Evolutionary conservation across 2,113 vertebrate genomes (phyloP), one percentile per base, ranked within the genome.

Genomic region (Oostethus manadensis): DNA sequence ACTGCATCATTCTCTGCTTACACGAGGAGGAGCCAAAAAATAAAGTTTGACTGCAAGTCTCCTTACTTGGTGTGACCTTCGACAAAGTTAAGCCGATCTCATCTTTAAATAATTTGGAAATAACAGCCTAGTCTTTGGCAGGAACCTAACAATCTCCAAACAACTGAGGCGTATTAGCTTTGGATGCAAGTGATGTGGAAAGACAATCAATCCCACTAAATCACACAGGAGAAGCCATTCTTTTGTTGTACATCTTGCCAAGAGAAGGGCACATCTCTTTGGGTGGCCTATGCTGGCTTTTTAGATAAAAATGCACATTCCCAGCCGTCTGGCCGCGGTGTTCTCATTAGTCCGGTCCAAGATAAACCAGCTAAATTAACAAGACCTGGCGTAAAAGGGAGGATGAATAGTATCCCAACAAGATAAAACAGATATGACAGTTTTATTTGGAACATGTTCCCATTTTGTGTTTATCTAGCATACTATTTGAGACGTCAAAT

Each of bases 171-270:
- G 56, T 80, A 76, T 86, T 89, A 85, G 83, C 77, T 89, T 86
- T 82, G 81, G 73, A 76, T 73, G 66, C 78, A 70, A 80, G 82
- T 87, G 88, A 88, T 86, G 84, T 80, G 88, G 88, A 90, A 88
- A 78, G 74, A 89, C 87, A 88, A 89, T 62, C 64, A 46, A 80
- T 73, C 56, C 56, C 68, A 62, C 73, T 86, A 79, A 88, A 89
- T 89, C 88, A 83, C 82, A 81, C 77, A 51, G 71, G 61, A 70
- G 64, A 58, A 78, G 58, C 21, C 47, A 20, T 45, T 50, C 61
- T 77, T 76, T 77, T 82, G 65, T 79, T 60, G 75, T 57, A n/a
- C 1, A 9, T 50, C 64, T 50, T 23, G 56, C 60, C 29, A 33
- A 33, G 29, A 33, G 29, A 56, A 62, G 50, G 69, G 66, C 66